A percentile compares a stretch with the other conserved stretches of the same genome.
phyloP scores from a whole-genome alignment of 2,113 vertebrate species.

The Chloropsis hardwickii region DNA sequence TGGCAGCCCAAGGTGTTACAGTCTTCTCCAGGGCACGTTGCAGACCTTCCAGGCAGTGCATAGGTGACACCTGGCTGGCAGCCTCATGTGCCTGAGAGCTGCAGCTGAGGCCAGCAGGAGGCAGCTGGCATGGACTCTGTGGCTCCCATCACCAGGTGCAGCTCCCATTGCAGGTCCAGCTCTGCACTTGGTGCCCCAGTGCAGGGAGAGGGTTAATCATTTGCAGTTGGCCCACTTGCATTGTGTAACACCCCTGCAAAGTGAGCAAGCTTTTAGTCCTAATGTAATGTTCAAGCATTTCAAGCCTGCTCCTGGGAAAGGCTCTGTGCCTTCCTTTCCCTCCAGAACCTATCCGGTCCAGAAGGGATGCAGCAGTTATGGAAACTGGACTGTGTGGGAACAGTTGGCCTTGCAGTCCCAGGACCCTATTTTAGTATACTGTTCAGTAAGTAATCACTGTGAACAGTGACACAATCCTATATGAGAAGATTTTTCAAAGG shows the following conservation, averaged over 20 bases:
- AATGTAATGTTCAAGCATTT: background rate
- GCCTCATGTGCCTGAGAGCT: background rate
- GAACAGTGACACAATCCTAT: background rate
- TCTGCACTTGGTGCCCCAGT: background rate
- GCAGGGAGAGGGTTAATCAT: background rate
- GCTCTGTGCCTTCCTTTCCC: fast-evolving
- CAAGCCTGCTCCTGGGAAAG: background rate
- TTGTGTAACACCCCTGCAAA: background rate
- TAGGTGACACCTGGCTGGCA: background rate
- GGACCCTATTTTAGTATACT: background rate
- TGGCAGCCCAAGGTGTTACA: background rate
- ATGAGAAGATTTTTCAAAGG: background rate
- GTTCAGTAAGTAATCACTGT: background rate
- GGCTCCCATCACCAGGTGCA: background rate
- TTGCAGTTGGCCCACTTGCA: background rate
- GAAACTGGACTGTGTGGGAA: background rate
- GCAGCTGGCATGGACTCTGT: background rate
- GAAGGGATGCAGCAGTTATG: fast-evolving
- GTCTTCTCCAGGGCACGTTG: background rate
- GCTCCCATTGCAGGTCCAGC: background rate
- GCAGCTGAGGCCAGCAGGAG: background rate
- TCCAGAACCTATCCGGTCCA: background rate
- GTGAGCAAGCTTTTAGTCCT: background rate
- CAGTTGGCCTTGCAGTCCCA: background rate
- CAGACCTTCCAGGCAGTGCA: background rate